phyloP scores from a whole-genome alignment of 2,888 invertebrate genomes.

The Acrocyrtus sp. region DNA sequence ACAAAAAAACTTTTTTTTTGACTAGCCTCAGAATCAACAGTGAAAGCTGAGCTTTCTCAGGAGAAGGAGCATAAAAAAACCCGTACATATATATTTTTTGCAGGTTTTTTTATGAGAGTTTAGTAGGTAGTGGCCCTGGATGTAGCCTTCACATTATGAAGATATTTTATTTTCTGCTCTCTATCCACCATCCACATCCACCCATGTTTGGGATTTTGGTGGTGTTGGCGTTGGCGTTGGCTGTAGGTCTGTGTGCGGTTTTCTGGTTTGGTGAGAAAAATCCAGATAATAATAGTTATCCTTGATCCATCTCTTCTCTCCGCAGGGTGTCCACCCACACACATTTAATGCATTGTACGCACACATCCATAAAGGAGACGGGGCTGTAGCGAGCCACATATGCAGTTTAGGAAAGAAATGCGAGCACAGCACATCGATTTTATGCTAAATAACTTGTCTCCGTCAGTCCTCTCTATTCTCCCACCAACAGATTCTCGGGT shows the following conservation, averaged over 20 bases:
- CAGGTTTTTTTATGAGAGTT: constrained; percentile 2
- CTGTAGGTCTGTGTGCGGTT: constrained; percentile 14
- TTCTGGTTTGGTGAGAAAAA: constrained; percentile 39
- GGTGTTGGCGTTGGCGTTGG: constrained; percentile 9
- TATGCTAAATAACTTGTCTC: constrained; percentile 62
- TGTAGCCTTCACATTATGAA: no score
- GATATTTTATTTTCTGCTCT: no score
- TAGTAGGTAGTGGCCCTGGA: neutral
- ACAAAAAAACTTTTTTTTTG: neutral
- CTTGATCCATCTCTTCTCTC: constrained; percentile 43
- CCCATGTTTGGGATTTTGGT: no score
- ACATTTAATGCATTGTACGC: neutral
- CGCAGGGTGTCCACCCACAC: constrained; percentile 39
- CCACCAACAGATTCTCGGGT: no score
- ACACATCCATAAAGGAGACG: no score
- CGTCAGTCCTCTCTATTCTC: constrained; percentile 15
- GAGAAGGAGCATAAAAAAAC: neutral
- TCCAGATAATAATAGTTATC: constrained; percentile 43
- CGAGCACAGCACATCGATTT: constrained; percentile 62
- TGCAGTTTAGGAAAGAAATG: constrained; percentile 47
- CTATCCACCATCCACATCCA: no score
- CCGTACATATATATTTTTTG: neutral
- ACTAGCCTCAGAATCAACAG: constrained; percentile 11
- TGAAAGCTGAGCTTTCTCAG: constrained; percentile 7
- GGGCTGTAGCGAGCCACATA: constrained; percentile 38